Conservation (phyloP, 2,888 invertebrate species). For the Hedychridium roseum region DNA sequence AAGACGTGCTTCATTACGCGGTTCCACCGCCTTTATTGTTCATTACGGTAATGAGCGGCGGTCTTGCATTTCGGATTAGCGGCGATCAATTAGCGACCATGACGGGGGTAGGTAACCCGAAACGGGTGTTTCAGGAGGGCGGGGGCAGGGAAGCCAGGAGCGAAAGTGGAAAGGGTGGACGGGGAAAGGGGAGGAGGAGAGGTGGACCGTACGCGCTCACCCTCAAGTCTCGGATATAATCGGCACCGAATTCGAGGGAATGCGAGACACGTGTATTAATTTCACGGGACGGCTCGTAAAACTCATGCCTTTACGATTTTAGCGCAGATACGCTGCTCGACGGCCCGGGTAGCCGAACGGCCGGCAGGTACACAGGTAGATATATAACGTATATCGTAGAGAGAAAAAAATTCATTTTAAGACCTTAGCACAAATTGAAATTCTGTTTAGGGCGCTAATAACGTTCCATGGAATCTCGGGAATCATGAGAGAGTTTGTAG, state of each 20-base stretch:
- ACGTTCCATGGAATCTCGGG: too few relatives aligned
- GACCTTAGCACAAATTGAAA: too few relatives aligned
- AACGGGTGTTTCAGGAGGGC: slow-evolving; percentile 15
- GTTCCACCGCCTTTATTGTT: slow-evolving; percentile 46
- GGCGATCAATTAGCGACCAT: slow-evolving; percentile 51
- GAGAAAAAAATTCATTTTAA: too few relatives aligned
- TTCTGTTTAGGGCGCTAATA: too few relatives aligned
- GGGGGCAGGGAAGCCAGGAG: slow-evolving; percentile 10
- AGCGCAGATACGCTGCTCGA: slow-evolving; percentile 50
- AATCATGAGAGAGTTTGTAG: too few relatives aligned
- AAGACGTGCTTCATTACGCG: slow-evolving; percentile 48
- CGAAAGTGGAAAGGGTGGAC: background rate
- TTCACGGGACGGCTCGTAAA: slow-evolving; percentile 61
- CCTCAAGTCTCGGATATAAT: slow-evolving; percentile 34
- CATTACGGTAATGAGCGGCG: slow-evolving; percentile 54
- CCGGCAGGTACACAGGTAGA: slow-evolving; percentile 29
- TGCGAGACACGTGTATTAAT: slow-evolving; percentile 60
- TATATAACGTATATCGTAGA: slow-evolving; percentile 7
- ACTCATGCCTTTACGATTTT: slow-evolving; percentile 57
- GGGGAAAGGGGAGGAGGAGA: slow-evolving; percentile 13
- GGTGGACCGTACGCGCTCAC: slow-evolving; percentile 8
- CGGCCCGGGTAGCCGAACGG: slow-evolving; percentile 21
- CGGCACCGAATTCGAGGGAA: slow-evolving; percentile 56
- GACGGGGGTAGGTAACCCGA: slow-evolving; percentile 33
- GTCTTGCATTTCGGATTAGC: slow-evolving; percentile 45